phyloP scores from a whole-genome alignment of 2,113 vertebrate genomes.

The Thermophis baileyi region DNA sequence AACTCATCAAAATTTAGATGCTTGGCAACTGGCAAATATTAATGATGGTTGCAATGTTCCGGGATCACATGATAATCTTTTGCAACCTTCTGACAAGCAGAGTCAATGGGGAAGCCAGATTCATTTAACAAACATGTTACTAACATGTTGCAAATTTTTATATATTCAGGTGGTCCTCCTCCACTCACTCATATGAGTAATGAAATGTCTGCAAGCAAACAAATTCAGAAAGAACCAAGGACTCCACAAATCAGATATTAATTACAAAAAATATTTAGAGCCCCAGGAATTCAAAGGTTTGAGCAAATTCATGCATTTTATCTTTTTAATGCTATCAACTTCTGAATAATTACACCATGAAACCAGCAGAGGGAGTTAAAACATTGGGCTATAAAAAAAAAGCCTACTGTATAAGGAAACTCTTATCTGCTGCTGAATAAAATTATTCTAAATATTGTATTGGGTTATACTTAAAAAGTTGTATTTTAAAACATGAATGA shows the following conservation, averaged over 20 bases:
- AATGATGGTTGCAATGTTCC: background rate
- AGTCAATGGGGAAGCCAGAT: background rate
- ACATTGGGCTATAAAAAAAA: constrained; percentile 1
- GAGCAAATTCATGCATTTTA: background rate
- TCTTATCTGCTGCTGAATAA: background rate
- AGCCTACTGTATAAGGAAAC: background rate
- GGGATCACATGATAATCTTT: background rate
- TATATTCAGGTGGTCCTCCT: background rate
- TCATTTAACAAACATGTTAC: background rate
- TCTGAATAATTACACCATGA: background rate
- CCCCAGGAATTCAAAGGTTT: background rate
- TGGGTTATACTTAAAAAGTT: background rate
- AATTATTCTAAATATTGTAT: background rate
- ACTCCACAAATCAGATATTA: background rate
- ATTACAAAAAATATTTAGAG: background rate
- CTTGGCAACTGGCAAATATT: background rate
- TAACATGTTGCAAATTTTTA: background rate
- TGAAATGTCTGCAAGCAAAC: background rate
- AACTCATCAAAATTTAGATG: background rate
- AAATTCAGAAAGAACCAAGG: background rate
- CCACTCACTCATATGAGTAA: background rate
- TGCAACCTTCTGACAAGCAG: background rate
- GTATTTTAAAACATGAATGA: background rate
- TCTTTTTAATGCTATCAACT: background rate
- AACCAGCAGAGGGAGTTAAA: background rate